Evolutionary conservation across 2,888 invertebrate species (phyloP).

Genomic region (Xestia ashworthii): DNA sequence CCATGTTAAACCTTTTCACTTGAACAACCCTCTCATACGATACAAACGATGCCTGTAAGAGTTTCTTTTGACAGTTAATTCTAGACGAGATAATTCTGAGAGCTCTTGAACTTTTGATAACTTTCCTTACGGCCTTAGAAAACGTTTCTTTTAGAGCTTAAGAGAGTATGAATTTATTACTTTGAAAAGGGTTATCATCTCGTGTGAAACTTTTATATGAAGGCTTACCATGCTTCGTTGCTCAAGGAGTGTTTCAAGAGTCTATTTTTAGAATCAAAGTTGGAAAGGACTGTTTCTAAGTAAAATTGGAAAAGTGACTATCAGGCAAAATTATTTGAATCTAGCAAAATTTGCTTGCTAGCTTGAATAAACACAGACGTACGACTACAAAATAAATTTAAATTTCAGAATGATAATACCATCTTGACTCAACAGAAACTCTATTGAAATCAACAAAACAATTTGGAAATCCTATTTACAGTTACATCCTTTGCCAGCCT

Average conservation of each 20-base stretch:
- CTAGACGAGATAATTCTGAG: conserved; percentile 44
- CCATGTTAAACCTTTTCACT: conserved; percentile 55
- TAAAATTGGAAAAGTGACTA: not conserved
- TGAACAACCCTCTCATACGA: not conserved
- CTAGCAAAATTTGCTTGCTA: not conserved
- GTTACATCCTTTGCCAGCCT: conserved; percentile 14
- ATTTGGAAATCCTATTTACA: conserved; percentile 40
- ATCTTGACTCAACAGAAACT: conserved; percentile 21
- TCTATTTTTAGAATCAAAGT: not conserved
- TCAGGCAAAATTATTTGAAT: not conserved
- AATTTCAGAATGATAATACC: conserved; percentile 27
- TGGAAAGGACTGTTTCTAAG: not conserved
- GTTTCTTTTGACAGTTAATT: conserved; percentile 33
- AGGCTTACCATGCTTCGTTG: conserved; percentile 4
- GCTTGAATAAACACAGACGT: not conserved
- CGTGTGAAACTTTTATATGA: conserved; percentile 39
- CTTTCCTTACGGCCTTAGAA: conserved; percentile 33
- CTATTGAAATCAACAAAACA: conserved; percentile 49
- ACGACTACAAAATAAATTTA: not conserved
- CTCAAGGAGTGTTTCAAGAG: conserved; percentile 15
- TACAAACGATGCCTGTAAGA: not conserved
- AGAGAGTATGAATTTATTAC: conserved; percentile 51
- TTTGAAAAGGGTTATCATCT: conserved; percentile 43
- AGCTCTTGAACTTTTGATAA: conserved; percentile 47
- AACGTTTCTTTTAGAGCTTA: conserved; percentile 41